Evolutionary conservation across 1,140 invertebrate genomes (phyloP).

Genomic region (Diorhabda carinulata): DNA sequence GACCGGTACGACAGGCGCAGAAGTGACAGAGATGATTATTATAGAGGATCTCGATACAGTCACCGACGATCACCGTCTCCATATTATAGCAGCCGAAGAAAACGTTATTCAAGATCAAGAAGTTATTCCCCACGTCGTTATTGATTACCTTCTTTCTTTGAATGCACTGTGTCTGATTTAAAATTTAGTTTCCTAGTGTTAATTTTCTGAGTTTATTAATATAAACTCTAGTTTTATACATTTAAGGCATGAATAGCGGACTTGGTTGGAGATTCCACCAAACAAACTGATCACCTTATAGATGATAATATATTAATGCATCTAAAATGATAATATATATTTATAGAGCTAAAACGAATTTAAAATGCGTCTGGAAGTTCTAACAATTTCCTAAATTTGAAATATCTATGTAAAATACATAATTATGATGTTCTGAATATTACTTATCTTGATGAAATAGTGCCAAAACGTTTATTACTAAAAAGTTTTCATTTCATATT

Average conservation of each 20-base stretch:
- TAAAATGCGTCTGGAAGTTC: too few relatives aligned
- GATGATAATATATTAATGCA: too few relatives aligned
- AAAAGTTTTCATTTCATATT: too few relatives aligned
- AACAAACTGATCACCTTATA: too few relatives aligned
- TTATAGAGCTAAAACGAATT: too few relatives aligned
- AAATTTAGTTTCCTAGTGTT: background rate
- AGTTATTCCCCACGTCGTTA: constrained; percentile 85
- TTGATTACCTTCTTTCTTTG: constrained; percentile 34
- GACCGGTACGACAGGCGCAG: constrained; percentile 39
- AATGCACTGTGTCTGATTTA: constrained; percentile 25
- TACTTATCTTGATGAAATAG: too few relatives aligned
- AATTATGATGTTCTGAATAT: too few relatives aligned
- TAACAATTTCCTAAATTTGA: too few relatives aligned
- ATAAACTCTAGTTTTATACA: constrained; percentile 9
- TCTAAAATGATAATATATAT: too few relatives aligned
- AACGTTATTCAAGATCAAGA: constrained; percentile 68
- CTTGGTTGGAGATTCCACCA: background rate
- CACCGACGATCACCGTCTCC: constrained; percentile 49
- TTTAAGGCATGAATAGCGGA: background rate
- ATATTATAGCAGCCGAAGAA: constrained; percentile 61
- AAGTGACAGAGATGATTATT: constrained; percentile 38
- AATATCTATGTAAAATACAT: too few relatives aligned
- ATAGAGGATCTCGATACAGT: constrained; percentile 40
- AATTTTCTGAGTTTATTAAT: background rate
- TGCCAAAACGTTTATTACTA: too few relatives aligned